Conservation (phyloP, 2,113 vertebrate species). For the Brevimyrus niger region DNA sequence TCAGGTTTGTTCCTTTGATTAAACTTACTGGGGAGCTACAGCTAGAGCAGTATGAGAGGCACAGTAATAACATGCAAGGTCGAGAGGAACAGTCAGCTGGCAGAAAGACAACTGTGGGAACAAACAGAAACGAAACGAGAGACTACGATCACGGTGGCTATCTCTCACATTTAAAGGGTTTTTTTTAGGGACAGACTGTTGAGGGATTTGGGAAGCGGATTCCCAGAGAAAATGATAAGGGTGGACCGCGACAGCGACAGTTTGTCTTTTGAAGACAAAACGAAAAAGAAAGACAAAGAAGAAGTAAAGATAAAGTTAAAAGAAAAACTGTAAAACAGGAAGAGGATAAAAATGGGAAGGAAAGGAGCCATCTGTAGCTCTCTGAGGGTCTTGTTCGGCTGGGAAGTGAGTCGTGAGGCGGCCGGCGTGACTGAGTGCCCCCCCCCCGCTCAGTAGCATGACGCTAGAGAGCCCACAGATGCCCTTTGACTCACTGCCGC, state of each 20-base stretch:
- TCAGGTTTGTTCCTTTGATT: no score
- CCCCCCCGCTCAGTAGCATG: background rate
- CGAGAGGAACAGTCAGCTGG: background rate
- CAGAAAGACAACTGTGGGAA: background rate
- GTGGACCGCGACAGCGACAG: background rate
- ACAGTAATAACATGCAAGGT: background rate
- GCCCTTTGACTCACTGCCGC: background rate
- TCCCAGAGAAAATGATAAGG: background rate
- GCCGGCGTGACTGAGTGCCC: background rate
- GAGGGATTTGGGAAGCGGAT: background rate
- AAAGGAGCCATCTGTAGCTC: background rate
- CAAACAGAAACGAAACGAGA: background rate
- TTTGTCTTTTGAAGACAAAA: constrained; percentile 18
- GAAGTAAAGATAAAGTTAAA: background rate
- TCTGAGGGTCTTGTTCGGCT: background rate
- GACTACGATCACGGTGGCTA: background rate
- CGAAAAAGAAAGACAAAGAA: background rate
- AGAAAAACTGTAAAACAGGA: background rate
- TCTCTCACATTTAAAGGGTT: background rate
- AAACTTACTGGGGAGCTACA: no score
- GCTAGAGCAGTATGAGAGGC: background rate
- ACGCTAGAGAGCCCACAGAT: background rate
- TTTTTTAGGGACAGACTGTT: background rate
- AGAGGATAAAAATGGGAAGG: background rate
- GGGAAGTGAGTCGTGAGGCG: background rate